These are phyloP conservation scores for Trachelus iudaicus DNA, from an alignment of 2,888 invertebrate species.

Conservation along the genomic window DNA sequence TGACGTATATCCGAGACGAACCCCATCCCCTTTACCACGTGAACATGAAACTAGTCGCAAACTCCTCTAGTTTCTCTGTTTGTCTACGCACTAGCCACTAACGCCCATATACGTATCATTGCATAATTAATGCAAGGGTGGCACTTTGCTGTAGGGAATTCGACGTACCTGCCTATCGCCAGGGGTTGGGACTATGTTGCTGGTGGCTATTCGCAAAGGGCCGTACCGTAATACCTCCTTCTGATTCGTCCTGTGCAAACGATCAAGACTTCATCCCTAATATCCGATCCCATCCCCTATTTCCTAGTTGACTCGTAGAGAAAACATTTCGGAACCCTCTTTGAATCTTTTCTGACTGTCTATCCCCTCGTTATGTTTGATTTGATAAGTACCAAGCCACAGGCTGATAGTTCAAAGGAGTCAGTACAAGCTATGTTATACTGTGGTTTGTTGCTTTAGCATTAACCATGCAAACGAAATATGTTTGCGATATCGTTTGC, in stretches of 20 bases:
- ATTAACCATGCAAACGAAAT: conserved; percentile 47
- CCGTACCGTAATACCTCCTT: neutral
- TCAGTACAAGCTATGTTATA: conserved; percentile 39
- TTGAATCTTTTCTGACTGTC: neutral
- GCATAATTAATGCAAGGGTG: neutral
- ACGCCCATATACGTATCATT: neutral
- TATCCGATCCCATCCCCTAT: neutral
- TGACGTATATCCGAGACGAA: neutral
- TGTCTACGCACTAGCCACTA: neutral
- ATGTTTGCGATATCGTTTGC: conserved; percentile 27
- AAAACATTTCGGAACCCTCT: neutral
- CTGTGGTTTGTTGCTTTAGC: conserved; percentile 52
- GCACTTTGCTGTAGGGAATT: neutral
- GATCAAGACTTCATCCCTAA: neutral
- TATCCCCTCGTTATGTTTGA: conserved; percentile 30
- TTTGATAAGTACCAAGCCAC: conserved; percentile 40
- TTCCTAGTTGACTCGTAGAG: conserved; percentile 6
- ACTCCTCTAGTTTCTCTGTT: neutral
- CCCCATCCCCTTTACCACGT: neutral
- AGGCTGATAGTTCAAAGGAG: conserved; percentile 49
- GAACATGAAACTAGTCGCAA: neutral
- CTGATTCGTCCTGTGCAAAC: neutral
- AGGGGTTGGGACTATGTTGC: neutral
- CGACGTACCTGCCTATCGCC: neutral
- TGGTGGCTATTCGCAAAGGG: neutral